Base-by-base conservation (phyloP, 2,113 vertebrate genomes). In the Tychaedon coryphoeus region DNA sequence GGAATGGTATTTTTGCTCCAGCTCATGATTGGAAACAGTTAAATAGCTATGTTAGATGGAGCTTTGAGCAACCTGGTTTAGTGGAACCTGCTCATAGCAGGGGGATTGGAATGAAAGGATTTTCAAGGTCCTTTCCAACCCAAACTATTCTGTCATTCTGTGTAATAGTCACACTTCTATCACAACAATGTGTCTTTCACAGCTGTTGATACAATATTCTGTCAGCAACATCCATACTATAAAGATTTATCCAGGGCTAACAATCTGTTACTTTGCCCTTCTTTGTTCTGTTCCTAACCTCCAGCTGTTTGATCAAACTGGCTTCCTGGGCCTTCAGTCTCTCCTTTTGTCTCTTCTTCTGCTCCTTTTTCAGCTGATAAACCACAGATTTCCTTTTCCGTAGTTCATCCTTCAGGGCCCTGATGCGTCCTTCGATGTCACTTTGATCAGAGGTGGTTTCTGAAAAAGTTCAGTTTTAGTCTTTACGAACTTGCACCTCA, bases 391-490 rank as follows among this genome's bases (percentile, higher is more conserved):
- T 99, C 64, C 99, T 98, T 76, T 99, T 99, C 45, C 97, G 97
- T 20, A 99, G 98, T 70, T 99, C 99, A 83, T 99, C 99, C 95
- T 99, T 99, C 76, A 99, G 97, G 73, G 99, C 99, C 71, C 97
- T 97, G 96, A 99, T 99, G 60, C 99, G 98, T 87, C 98, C 98
- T 98, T 99, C 99, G 24, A 99, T 99, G 91, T 99, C 99, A 90
- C 99, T 99, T 97, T 99, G 99, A 97, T 99, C 99, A 91, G 99
- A 99, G 43, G 99, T 98, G 58, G 98, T 98, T 98, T 99, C 99
- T 99, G 97, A 87, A 93, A 98, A 82, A 86, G 43, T 62, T 85
- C 47, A 8, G 12, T 40, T 92, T 94, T 50, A 84, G 31, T 47
- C 31, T 71, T 88, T 81, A 76, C 23, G 67, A 90, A 66, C 9